A percentile compares a stretch with the other conserved stretches of the same genome.
Evolutionary conservation across 2,113 vertebrate species (phyloP).

Genomic region (Scolopax mira): DNA sequence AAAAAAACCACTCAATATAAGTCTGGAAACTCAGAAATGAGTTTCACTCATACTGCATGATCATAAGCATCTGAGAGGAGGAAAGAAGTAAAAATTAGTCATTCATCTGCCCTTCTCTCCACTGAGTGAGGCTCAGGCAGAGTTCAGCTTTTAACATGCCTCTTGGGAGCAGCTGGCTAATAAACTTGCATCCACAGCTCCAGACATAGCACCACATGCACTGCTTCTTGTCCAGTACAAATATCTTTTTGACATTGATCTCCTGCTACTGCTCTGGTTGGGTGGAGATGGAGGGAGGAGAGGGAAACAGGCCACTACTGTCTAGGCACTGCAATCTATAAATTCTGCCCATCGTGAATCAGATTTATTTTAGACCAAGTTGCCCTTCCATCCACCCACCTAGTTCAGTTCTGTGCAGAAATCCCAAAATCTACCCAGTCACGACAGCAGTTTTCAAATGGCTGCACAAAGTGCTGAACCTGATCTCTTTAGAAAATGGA

Average conservation of each 20-base stretch:
- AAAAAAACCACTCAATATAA: not conserved
- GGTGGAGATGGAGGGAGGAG: not conserved
- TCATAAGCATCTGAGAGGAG: not conserved
- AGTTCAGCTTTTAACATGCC: not conserved
- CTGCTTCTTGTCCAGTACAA: not conserved
- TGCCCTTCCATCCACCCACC: not conserved
- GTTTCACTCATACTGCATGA: not conserved
- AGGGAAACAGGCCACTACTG: not conserved
- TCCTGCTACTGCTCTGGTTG: not conserved
- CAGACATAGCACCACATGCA: not conserved
- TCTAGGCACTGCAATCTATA: not conserved
- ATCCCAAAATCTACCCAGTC: not conserved
- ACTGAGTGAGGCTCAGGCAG: not conserved
- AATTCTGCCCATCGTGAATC: not conserved
- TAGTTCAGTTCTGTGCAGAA: not conserved
- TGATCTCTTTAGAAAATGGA: not conserved
- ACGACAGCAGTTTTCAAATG: accelerated
- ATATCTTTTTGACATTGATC: not conserved
- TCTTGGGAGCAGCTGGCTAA: not conserved
- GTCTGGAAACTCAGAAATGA: not conserved
- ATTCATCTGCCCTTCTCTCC: not conserved
- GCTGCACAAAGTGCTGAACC: not conserved
- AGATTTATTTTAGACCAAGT: not conserved
- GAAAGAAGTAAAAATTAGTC: not conserved
- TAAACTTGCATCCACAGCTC: not conserved